Percentiles rank a stretch among this genome's conserved stretches.
phyloP scores from a whole-genome alignment of 2,113 vertebrate species.

The Morone chrysops region DNA sequence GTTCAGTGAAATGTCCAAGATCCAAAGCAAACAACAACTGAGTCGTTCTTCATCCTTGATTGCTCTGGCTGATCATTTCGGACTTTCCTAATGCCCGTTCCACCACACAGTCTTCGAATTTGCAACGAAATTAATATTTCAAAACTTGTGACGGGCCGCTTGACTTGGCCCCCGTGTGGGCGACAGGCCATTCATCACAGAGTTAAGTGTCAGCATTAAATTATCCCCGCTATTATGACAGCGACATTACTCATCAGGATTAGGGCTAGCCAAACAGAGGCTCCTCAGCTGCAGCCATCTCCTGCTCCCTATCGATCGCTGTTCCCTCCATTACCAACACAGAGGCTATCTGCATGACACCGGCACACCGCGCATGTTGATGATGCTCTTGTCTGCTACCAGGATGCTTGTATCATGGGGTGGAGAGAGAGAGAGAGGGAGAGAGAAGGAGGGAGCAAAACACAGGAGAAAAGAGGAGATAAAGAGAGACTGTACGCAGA shows the following conservation, averaged over 20 bases:
- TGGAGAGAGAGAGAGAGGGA: constrained; percentile 31
- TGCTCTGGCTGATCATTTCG: constrained; percentile 11
- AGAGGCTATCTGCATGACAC: constrained; percentile 89
- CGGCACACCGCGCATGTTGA: constrained; percentile 89
- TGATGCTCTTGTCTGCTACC: constrained; percentile 82
- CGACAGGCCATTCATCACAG: constrained; percentile 93
- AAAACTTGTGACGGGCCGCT: constrained; percentile 85
- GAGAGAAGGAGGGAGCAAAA: constrained; percentile 67
- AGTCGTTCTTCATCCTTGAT: background rate
- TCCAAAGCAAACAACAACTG: constrained; percentile 26
- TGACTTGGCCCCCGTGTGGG: constrained; percentile 76
- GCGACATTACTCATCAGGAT: constrained; percentile 96
- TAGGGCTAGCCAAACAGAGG: constrained; percentile 84
- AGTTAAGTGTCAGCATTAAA: constrained; percentile 95
- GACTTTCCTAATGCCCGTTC: constrained; percentile 11
- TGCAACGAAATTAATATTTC: constrained; percentile 89
- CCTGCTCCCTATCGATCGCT: constrained; percentile 88
- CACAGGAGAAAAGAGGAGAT: constrained; percentile 79
- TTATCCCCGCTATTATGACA: constrained; percentile 97
- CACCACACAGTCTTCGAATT: constrained; percentile 57
- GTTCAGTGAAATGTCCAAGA: background rate
- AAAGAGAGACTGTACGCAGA: constrained; percentile 83
- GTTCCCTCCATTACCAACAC: constrained; percentile 86
- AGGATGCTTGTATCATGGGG: constrained; percentile 69
- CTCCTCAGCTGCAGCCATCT: constrained; percentile 83